phyloP scores from a whole-genome alignment of 2,888 invertebrate genomes.

The Cremastinae sp. region DNA sequence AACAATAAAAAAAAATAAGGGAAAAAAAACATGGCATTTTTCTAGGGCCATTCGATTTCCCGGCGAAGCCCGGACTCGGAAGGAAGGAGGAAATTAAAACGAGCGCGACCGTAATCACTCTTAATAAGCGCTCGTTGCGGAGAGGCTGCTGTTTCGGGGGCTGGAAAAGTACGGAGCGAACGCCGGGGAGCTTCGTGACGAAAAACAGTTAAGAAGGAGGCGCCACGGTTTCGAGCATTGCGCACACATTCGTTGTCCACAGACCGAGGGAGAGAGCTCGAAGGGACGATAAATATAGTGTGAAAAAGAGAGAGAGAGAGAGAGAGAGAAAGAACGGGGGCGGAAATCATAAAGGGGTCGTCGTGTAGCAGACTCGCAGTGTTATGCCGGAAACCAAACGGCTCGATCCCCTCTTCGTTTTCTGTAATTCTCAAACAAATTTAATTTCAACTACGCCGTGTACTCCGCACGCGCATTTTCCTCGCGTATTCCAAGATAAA shows the following conservation, averaged over 20 bases:
- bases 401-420: constrained; percentile 45
- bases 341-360: constrained; percentile 9
- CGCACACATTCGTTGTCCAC: constrained; percentile 34
- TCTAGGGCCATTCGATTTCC: background rate
- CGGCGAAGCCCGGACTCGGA: background rate
- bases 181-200: constrained; percentile 56
- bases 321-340: background rate
- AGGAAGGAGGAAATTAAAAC: constrained; percentile 60
- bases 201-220: constrained; percentile 60
- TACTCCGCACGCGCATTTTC: constrained; percentile 2
- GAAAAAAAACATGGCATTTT: no score
- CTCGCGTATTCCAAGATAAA: constrained; percentile 43
- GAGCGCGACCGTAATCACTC: constrained; percentile 64
- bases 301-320: constrained; percentile 3
- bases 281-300: constrained; percentile 28
- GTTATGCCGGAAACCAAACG: constrained; percentile 41
- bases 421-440: constrained; percentile 64
- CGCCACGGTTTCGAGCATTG: constrained; percentile 49
- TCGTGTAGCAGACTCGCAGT: background rate
- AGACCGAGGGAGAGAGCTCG: constrained; percentile 30
- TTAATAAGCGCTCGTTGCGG: constrained; percentile 61
- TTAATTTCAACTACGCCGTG: constrained; percentile 60
- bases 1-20: no score
- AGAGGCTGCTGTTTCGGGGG: constrained; percentile 9
- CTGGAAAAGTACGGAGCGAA: background rate